Percentiles rank a stretch among this genome's conserved stretches.
phyloP scores from a whole-genome alignment of 1,140 invertebrate species.

The Aleiodes sp. region DNA sequence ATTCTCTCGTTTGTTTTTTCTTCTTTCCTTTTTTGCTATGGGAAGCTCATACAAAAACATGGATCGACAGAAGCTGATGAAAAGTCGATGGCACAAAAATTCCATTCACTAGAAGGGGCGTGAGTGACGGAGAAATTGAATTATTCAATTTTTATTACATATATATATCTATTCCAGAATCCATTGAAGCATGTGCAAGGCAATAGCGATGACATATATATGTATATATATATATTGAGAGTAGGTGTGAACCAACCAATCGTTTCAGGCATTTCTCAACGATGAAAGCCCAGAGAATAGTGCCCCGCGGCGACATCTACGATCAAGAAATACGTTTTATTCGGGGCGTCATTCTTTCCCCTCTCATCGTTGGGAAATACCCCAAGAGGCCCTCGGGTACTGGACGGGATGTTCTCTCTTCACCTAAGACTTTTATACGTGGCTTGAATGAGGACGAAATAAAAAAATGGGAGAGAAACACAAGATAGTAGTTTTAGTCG shows the following conservation, averaged over 20 bases:
- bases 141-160: constrained; percentile 17
- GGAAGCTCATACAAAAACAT: too few relatives aligned
- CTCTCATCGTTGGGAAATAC: neutral
- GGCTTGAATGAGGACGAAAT: too few relatives aligned
- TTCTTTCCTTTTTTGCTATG: too few relatives aligned
- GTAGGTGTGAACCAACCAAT: constrained; percentile 1
- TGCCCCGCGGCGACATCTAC: constrained; percentile 12
- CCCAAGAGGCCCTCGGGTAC: neutral
- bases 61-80: neutral
- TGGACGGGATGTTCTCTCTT: too few relatives aligned
- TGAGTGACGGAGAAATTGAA: neutral
- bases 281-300: too few relatives aligned
- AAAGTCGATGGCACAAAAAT: neutral
- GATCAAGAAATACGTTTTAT: constrained; percentile 12
- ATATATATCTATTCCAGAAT: neutral
- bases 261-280: too few relatives aligned
- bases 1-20: too few relatives aligned
- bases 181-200: neutral
- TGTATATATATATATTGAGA: neutral
- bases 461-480: too few relatives aligned
- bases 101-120: neutral
- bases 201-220: constrained; percentile 1
- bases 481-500: too few relatives aligned
- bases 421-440: too few relatives aligned
- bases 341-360: neutral